Percentiles rank a stretch among this genome's conserved stretches.
Conservation (phyloP, 2,888 invertebrate species). For the Chymomyza caudatula region DNA sequence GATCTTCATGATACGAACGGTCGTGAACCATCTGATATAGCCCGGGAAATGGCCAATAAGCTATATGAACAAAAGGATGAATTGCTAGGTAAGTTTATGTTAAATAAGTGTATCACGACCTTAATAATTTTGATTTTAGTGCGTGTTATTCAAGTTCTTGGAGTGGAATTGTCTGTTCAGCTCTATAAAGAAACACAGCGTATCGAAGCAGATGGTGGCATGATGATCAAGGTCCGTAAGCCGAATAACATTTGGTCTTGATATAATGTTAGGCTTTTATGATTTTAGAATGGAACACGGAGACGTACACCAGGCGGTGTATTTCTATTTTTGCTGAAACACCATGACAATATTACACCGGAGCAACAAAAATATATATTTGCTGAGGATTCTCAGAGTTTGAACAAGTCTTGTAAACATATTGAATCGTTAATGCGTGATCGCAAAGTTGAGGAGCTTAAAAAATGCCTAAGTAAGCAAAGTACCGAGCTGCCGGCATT, state of each 20-base stretch:
- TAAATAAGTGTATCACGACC: not conserved
- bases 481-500: constrained; percentile 73
- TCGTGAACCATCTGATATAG: constrained; percentile 78
- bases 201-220: constrained; percentile 90
- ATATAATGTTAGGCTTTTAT: not conserved
- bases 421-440: constrained; percentile 81
- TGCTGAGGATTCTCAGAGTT: constrained; percentile 82
- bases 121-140: constrained; percentile 77
- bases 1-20: constrained; percentile 81
- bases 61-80: constrained; percentile 86
- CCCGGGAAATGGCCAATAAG: constrained; percentile 85
- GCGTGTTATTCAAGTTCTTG: constrained; percentile 85
- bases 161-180: constrained; percentile 85
- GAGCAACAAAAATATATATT: constrained; percentile 85
- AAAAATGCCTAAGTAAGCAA: constrained; percentile 80
- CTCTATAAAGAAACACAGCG: constrained; percentile 89
- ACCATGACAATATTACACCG: constrained; percentile 83
- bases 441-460: constrained; percentile 84
- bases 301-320: constrained; percentile 93
- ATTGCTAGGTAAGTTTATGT: constrained; percentile 82
- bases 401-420: constrained; percentile 80
- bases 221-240: constrained; percentile 86
- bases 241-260: not conserved
- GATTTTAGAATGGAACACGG: constrained; percentile 82
- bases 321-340: constrained; percentile 88